Percentiles rank a stretch among this genome's conserved stretches.
These are phyloP conservation scores for Poeciliopsis infans DNA, from an alignment of 2,797 vertebrate genomes.

Conservation along the genomic window DNA sequence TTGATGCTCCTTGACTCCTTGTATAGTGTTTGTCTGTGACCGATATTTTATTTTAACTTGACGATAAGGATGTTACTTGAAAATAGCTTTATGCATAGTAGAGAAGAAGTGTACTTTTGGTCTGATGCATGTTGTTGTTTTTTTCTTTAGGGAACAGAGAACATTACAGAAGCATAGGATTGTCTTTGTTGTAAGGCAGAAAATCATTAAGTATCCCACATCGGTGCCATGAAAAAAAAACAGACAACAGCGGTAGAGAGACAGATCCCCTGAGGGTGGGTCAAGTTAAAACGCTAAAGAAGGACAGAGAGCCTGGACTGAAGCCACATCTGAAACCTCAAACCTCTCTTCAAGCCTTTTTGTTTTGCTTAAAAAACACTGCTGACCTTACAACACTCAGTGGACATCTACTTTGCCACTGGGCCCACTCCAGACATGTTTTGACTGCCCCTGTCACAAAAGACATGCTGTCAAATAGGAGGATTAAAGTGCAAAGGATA, in stretches of 20 bases:
- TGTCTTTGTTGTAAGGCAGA: constrained; percentile 50
- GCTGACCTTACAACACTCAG: constrained; percentile 70
- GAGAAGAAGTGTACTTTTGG: background rate
- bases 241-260: constrained; percentile 31
- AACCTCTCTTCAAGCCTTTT: constrained; percentile 47
- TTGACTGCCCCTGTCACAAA: constrained; percentile 68
- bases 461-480: constrained; percentile 50
- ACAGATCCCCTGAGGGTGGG: constrained; percentile 25
- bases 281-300: constrained; percentile 26
- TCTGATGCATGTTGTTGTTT: background rate
- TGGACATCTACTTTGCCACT: constrained; percentile 46
- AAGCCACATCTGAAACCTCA: constrained; percentile 28
- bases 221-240: constrained; percentile 35
- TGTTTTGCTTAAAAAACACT: constrained; percentile 68
- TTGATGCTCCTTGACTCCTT: background rate
- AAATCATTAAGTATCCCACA: constrained; percentile 53
- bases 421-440: constrained; percentile 60
- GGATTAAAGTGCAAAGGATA: constrained; percentile 54
- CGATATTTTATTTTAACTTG: background rate
- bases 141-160: background rate
- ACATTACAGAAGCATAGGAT: constrained; percentile 17
- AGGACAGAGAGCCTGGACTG: constrained; percentile 25
- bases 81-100: background rate
- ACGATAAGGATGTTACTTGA: background rate
- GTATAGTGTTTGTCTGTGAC: background rate